A percentile compares a stretch with the other conserved stretches of the same genome.
Conservation (phyloP, 2,113 vertebrate genomes). For the Corythoichthys haematopterus region DNA sequence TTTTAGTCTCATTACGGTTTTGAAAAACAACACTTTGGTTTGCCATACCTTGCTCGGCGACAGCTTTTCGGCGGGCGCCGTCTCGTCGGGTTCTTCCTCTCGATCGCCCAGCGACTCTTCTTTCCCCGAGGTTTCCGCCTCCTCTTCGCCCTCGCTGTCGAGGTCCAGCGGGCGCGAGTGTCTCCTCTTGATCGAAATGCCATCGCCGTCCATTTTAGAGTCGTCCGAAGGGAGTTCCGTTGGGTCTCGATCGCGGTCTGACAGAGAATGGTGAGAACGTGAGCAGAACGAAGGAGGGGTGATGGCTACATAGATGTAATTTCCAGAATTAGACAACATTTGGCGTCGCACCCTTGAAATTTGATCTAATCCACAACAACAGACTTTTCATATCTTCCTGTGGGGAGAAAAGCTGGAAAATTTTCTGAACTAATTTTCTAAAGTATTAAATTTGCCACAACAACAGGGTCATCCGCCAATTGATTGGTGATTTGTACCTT, state of each 20-base stretch:
- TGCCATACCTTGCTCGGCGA: slow-evolving; percentile 72
- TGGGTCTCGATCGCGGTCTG: slow-evolving; percentile 78
- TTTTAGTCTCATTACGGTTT: not conserved
- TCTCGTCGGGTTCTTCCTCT: slow-evolving; percentile 79
- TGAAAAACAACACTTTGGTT: not conserved
- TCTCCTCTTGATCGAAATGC: slow-evolving; percentile 71
- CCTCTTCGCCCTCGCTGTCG: slow-evolving; percentile 95
- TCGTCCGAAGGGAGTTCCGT: slow-evolving; percentile 75
- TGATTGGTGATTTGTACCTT: too few species aligned
- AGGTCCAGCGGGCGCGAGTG: slow-evolving; percentile 83
- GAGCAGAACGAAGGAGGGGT: too few species aligned
- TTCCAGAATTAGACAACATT: too few species aligned
- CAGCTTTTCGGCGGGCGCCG: slow-evolving; percentile 59
- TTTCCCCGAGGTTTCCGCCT: slow-evolving; percentile 81
- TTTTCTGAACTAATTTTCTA: too few species aligned
- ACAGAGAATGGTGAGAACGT: not conserved
- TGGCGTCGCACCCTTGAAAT: too few species aligned
- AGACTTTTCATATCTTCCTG: too few species aligned
- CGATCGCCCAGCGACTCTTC: slow-evolving; percentile 80
- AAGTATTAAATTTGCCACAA: too few species aligned
- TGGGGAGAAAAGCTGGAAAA: too few species aligned
- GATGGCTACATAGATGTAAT: not conserved
- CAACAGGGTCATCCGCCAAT: too few species aligned
- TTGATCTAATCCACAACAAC: too few species aligned
- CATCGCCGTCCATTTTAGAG: slow-evolving; percentile 80